Evolutionary conservation across 2,113 vertebrate genomes (phyloP).

Genomic region (Drymodes brunneopygia): DNA sequence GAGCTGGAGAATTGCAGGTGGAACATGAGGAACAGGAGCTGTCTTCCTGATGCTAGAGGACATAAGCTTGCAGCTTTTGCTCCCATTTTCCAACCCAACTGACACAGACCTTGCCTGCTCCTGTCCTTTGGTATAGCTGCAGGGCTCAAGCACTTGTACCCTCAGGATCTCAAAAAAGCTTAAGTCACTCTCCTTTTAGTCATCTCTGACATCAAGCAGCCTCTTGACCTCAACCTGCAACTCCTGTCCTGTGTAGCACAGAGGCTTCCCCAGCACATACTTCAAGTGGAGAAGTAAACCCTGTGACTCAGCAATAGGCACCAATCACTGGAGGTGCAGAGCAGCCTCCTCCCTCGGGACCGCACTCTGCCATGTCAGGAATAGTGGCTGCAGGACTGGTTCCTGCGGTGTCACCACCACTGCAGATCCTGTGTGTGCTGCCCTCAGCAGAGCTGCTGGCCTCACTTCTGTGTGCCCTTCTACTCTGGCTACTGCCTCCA

Average conservation of each 20-base stretch:
- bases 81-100: background rate
- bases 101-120: background rate
- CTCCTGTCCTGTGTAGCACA: background rate
- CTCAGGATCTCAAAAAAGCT: background rate
- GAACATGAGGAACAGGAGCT: background rate
- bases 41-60: background rate
- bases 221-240: background rate
- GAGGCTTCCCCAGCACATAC: background rate
- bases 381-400: background rate
- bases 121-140: background rate
- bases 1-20: background rate
- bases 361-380: rapidly evolving
- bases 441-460: background rate
- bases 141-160: background rate
- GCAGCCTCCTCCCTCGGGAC: background rate
- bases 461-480: background rate
- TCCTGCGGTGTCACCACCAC: background rate
- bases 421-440: background rate
- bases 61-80: background rate
- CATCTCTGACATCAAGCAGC: background rate
- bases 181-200: background rate
- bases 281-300: background rate
- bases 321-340: background rate
- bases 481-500: background rate
- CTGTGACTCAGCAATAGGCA: background rate